Conservation (phyloP, 2,113 vertebrate species). For the Chroicocephalus ridibundus region DNA sequence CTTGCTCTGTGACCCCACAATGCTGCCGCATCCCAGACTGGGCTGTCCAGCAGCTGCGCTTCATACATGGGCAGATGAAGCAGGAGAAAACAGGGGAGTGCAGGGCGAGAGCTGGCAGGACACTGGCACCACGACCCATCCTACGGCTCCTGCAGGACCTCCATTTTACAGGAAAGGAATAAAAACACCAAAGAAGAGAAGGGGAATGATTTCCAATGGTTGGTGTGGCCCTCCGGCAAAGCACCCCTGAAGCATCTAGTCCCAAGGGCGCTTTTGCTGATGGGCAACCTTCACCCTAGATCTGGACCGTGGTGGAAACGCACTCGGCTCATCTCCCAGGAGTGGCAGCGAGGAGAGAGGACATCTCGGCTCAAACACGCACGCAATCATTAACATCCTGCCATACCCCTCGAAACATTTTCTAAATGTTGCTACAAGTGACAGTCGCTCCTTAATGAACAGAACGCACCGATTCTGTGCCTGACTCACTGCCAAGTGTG, state of each 20-base stretch:
- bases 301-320: rapidly evolving
- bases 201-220: rapidly evolving
- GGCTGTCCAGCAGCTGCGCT: rapidly evolving
- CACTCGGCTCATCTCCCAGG: not conserved
- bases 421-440: conserved; percentile 19
- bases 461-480: conserved; percentile 18
- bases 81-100: not conserved
- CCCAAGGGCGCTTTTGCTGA: rapidly evolving
- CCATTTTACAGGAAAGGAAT: not conserved
- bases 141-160: not conserved
- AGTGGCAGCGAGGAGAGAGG: not conserved
- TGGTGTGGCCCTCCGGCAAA: rapidly evolving
- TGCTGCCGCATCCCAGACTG: rapidly evolving
- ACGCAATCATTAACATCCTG: not conserved
- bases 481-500: conserved; percentile 58
- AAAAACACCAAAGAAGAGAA: not conserved
- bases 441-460: conserved; percentile 50
- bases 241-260: not conserved
- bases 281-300: rapidly evolving
- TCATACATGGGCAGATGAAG: rapidly evolving
- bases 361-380: not conserved
- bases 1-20: not conserved
- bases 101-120: not conserved
- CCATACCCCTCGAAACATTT: not conserved
- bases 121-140: not conserved